Conservation (phyloP, 1,140 invertebrate genomes). For the Druon quercuslanigerum region DNA sequence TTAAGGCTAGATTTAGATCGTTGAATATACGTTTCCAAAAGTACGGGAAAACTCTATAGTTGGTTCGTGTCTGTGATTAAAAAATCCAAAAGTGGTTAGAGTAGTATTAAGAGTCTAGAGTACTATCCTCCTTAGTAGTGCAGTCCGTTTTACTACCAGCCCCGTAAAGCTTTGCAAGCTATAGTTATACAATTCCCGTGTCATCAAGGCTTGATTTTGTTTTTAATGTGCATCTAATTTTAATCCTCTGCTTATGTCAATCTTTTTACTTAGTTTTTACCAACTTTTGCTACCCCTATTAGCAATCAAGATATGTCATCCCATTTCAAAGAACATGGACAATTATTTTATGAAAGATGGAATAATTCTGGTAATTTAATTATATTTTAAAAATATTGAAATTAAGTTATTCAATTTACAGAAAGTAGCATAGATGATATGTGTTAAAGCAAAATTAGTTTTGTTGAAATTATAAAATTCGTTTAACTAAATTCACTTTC, state of each 20-base stretch:
- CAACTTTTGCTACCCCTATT: neutral
- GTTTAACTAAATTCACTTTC: no score
- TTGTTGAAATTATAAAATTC: no score
- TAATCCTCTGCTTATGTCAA: neutral
- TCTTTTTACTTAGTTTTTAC: neutral
- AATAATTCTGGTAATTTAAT: no score
- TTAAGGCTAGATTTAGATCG: slow-evolving; percentile 39
- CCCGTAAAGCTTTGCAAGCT: no score
- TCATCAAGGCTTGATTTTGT: neutral
- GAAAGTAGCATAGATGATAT: no score
- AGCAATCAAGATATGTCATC: no score
- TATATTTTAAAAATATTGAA: no score
- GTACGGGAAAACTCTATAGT: slow-evolving; percentile 35
- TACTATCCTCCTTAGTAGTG: slow-evolving; percentile 31
- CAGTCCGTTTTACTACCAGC: slow-evolving; percentile 26
- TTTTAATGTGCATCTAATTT: neutral
- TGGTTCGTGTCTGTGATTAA: neutral
- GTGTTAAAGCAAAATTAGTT: no score
- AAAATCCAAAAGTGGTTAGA: neutral
- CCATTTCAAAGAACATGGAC: no score
- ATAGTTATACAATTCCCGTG: slow-evolving; percentile 32
- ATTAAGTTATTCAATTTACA: no score
- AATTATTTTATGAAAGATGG: no score
- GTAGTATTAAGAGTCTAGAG: neutral
- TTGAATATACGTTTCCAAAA: slow-evolving; percentile 39